These are phyloP conservation scores for Anastatus disparis DNA, from an alignment of 1,140 invertebrate genomes.

Conservation along the genomic window DNA sequence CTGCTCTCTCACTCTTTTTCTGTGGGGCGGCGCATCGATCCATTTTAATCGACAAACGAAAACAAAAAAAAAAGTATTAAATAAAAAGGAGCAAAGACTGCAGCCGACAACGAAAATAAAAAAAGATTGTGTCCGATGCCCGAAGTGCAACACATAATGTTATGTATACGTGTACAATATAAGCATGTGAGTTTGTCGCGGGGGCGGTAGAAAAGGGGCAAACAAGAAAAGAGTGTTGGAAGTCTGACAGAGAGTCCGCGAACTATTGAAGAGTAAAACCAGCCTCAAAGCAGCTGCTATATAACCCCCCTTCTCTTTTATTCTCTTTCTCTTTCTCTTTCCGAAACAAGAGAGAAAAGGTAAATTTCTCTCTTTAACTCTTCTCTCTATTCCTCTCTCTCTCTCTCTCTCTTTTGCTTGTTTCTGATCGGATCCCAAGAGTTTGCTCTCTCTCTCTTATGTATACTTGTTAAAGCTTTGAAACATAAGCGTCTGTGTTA, in stretches of 20 bases:
- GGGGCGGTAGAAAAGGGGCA: conserved; percentile 44
- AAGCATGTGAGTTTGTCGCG: conserved; percentile 34
- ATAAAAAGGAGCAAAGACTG: not conserved
- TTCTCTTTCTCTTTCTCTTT: no score
- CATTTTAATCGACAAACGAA: conserved; percentile 11
- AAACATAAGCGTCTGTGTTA: not conserved
- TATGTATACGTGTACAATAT: conserved; percentile 35
- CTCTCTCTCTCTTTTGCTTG: not conserved
- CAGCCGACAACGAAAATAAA: conserved; percentile 1
- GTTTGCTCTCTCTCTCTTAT: conserved; percentile 24
- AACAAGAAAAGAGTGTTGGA: conserved; percentile 40
- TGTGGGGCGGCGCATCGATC: conserved; percentile 20
- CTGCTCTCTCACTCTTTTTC: no score
- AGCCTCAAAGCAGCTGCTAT: conserved; percentile 65
- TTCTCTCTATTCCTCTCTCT: no score
- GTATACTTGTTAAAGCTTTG: conserved; percentile 15
- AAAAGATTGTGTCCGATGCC: conserved; percentile 3
- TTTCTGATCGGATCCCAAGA: not conserved
- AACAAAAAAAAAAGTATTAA: not conserved
- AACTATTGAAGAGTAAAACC: conserved; percentile 66
- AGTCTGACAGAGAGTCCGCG: conserved; percentile 47
- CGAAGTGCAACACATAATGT: conserved; percentile 49
- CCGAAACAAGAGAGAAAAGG: conserved; percentile 46
- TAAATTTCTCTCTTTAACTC: conserved; percentile 31
- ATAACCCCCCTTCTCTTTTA: no score